Conservation (phyloP, 2,797 vertebrate genomes). For the Eidolon dupreanum region DNA sequence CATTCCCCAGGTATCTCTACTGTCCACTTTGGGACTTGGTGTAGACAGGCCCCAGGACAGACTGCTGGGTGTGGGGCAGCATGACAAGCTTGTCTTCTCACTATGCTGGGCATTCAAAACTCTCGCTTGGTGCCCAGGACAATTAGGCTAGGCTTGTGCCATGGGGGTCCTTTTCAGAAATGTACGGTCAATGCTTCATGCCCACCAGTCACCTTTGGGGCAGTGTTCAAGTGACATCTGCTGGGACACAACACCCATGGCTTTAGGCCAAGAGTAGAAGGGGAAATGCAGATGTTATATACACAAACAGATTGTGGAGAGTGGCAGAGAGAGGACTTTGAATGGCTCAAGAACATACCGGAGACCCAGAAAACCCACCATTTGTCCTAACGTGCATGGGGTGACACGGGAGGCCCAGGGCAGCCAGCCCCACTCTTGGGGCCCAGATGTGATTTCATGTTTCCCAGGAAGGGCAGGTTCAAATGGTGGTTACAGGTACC, state of each 20-base stretch:
- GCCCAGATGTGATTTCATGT: not conserved
- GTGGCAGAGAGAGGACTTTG: not conserved
- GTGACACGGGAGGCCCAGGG: not conserved
- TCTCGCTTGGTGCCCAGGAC: not conserved
- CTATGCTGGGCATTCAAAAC: not conserved
- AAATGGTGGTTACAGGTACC: not conserved
- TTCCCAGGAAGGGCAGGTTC: not conserved
- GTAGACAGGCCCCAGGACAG: not conserved
- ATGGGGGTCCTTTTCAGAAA: not conserved
- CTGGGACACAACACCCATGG: not conserved
- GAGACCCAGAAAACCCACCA: not conserved
- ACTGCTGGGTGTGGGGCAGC: not conserved
- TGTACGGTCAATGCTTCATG: not conserved
- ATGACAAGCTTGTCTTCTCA: not conserved
- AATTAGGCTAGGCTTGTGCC: not conserved
- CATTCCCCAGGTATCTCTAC: not conserved
- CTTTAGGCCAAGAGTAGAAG: not conserved
- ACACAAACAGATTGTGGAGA: not conserved
- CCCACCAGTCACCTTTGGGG: not conserved
- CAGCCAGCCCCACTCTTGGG: not conserved
- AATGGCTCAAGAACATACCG: not conserved
- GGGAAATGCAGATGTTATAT: not conserved
- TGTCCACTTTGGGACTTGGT: not conserved
- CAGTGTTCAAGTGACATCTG: not conserved
- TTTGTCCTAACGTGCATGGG: not conserved